Conservation (phyloP, 2,113 vertebrate species). For the Daboia siamensis region DNA sequence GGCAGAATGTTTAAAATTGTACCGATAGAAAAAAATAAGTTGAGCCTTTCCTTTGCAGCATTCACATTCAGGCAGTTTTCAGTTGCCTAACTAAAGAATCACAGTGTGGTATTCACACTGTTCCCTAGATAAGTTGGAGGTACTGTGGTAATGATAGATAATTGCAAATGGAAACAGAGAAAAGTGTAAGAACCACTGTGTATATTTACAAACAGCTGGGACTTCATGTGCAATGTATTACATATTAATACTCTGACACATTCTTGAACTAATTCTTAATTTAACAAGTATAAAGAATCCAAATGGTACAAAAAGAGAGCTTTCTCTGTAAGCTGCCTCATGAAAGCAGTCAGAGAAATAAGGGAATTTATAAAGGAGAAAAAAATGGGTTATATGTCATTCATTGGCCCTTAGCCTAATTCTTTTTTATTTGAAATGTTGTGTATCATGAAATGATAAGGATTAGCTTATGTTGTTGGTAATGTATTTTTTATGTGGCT, state of each 20-base stretch:
- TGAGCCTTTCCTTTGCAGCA: conserved; percentile 24
- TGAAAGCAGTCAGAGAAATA: conserved; percentile 48
- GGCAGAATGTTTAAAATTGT: conserved; percentile 29
- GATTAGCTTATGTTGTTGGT: conserved; percentile 56
- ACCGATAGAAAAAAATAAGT: conserved; percentile 35
- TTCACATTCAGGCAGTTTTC: conserved; percentile 30
- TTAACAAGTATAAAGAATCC: conserved; percentile 59
- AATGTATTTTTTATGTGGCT: conserved; percentile 62
- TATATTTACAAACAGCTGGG: conserved; percentile 50
- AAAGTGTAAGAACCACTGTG: conserved; percentile 49
- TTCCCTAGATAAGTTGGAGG: conserved; percentile 18
- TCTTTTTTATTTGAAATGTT: conserved; percentile 64
- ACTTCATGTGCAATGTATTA: conserved; percentile 56
- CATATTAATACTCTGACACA: conserved; percentile 61
- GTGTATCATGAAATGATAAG: conserved; percentile 63
- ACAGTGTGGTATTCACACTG: conserved; percentile 36
- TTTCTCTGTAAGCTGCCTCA: conserved; percentile 55
- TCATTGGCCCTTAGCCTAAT: conserved; percentile 60
- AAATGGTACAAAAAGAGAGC: conserved; percentile 47
- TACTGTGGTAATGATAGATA: conserved; percentile 34
- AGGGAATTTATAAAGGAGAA: neutral
- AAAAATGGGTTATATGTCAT: neutral
- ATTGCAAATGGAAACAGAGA: conserved; percentile 53
- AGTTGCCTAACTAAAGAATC: conserved; percentile 19
- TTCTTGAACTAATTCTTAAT: conserved; percentile 60